Base-by-base conservation (phyloP, 2,888 invertebrate species). In the Sturmia bella region DNA sequence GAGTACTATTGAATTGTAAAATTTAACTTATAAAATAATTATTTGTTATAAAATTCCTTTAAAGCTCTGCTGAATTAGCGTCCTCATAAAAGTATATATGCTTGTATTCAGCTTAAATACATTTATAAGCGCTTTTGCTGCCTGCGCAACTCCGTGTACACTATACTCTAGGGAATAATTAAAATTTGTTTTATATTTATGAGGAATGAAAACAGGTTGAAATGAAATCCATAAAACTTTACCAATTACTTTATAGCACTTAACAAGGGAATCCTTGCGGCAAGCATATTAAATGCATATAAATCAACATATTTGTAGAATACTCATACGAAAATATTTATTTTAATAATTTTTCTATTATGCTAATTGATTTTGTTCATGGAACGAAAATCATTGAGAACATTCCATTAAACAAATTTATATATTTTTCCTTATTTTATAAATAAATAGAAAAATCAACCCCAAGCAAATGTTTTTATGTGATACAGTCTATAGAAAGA, bases 111-210 rank as follows among this genome's bases (percentile, higher is more conserved):
- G 24, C 32, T 50, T 17, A 45, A 39, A 61, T 69, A 21, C 39
- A 52, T 59, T 63, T 41, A 27, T 61, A 70, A 70, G 57, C 45
- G 48, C 57, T 70, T 6, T 56, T 48, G 52, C 50, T 41, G 43
- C 61, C 43, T n/a, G 45, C 15, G 41, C 57, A 64, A 80, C 57
- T 70, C 54, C 54, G 66, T 39, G 21, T 15, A 61, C 64, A 43
- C 54, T 64, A 59, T 72, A 66, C 75, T 54, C 66, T 11, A 21
- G 80, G 72, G 80, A 72, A 72, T 80, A 72, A 80, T 80, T 80
- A 76, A 76, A 79, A 76, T 59, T 56, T 66, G 59, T 75, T 76
- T 80, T 61, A 66, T 72, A 72, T 80, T 59, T 15, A 59, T 41
- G 39, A 24, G 41, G 17, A 63, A 19, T n/a, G 24, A 27, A 69